phyloP scores from a whole-genome alignment of 2,113 vertebrate species.

The Odobenus rosmarus region DNA sequence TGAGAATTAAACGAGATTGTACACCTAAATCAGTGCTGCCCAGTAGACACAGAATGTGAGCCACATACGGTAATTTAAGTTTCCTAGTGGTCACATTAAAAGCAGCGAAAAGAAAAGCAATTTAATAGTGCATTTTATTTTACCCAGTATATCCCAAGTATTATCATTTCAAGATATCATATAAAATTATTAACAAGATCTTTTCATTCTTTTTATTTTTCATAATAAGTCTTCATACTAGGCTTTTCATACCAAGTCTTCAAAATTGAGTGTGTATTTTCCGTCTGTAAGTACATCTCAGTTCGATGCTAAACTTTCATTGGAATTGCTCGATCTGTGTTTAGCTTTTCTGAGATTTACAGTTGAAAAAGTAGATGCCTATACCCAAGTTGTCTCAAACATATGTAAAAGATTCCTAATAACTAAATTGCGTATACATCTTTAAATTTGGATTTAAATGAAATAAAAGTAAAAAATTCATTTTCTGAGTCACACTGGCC shows the following conservation, averaged over 20 bases:
- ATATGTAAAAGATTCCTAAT: not conserved
- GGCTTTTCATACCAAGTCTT: not conserved
- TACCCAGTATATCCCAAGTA: not conserved
- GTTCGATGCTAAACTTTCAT: constrained; percentile 14
- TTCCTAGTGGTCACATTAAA: not conserved
- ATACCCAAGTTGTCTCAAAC: not conserved
- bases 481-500: not conserved
- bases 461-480: not conserved
- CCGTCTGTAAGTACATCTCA: not conserved
- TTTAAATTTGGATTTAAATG: not conserved
- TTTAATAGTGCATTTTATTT: not conserved
- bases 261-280: not conserved
- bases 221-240: not conserved
- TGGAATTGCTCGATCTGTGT: not conserved
- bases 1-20: not conserved
- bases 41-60: not conserved
- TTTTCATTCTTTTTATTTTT: not conserved
- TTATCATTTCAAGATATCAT: not conserved
- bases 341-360: constrained; percentile 10
- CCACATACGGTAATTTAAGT: not conserved
- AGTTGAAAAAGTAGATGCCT: not conserved
- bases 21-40: not conserved
- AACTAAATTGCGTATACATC: not conserved
- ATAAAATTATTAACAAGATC: not conserved
- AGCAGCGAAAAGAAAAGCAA: not conserved